Percentiles rank a stretch among this genome's conserved stretches.
Conservation (phyloP, 2,888 invertebrate genomes). For the Sussaba pulchella region DNA sequence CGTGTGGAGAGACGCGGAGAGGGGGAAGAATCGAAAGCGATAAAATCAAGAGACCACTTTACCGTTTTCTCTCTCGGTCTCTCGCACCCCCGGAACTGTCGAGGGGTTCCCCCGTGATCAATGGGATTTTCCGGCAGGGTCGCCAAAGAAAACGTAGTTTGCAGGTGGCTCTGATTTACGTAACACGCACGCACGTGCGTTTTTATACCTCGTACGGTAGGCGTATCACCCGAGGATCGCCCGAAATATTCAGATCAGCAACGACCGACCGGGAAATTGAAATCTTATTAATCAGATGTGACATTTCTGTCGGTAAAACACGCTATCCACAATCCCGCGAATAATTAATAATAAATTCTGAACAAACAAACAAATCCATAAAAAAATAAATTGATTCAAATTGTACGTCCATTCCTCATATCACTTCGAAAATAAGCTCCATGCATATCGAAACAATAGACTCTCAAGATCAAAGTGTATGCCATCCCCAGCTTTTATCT, state of each 20-base stretch:
- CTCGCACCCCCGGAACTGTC: slow-evolving; percentile 45
- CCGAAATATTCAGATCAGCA: background rate
- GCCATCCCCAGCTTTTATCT: no score
- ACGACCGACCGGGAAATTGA: background rate
- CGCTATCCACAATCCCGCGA: no score
- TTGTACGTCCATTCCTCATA: no score
- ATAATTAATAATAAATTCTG: no score
- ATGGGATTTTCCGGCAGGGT: slow-evolving; percentile 75
- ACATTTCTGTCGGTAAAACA: no score
- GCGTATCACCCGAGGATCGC: background rate
- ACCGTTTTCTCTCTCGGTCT: slow-evolving; percentile 24
- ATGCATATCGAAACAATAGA: no score
- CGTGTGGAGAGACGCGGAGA: slow-evolving; percentile 17
- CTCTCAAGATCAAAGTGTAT: no score
- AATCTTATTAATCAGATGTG: no score
- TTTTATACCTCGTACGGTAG: background rate
- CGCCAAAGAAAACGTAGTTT: slow-evolving; percentile 46
- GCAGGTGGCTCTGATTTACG: slow-evolving; percentile 25
- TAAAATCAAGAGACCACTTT: slow-evolving; percentile 70
- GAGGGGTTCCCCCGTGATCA: slow-evolving; percentile 64
- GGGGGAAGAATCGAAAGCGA: slow-evolving; percentile 62
- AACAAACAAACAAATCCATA: no score
- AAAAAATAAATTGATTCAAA: no score
- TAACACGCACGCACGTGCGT: slow-evolving; percentile 6
- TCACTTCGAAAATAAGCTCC: no score